Evolutionary conservation across 2,888 invertebrate genomes (phyloP).

Genomic region (Erannis defoliaria): DNA sequence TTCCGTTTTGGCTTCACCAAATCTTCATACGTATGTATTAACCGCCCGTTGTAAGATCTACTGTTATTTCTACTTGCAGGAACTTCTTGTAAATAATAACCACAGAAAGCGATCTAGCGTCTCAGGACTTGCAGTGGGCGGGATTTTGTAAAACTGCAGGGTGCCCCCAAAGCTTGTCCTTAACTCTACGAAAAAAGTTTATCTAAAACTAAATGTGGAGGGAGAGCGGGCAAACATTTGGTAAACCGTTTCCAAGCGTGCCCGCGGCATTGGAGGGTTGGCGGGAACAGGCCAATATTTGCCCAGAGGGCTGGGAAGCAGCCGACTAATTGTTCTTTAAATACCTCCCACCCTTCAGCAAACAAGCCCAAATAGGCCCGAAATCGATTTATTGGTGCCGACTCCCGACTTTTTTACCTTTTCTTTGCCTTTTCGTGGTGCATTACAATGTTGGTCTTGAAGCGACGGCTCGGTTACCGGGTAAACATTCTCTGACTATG

Average conservation of each 20-base stretch:
- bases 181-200: not conserved
- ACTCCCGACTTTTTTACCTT: slow-evolving; percentile 61
- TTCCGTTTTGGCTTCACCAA: too few relatives aligned
- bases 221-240: slow-evolving; percentile 78
- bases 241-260: slow-evolving; percentile 76
- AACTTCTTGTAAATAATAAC: too few relatives aligned
- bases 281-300: slow-evolving; percentile 85
- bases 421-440: slow-evolving; percentile 50
- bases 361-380: slow-evolving; percentile 69
- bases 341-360: slow-evolving; percentile 80
- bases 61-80: too few relatives aligned
- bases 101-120: too few relatives aligned
- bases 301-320: slow-evolving; percentile 79
- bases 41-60: too few relatives aligned
- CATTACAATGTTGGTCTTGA: slow-evolving; percentile 54
- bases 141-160: not conserved
- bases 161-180: not conserved
- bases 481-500: slow-evolving; percentile 64
- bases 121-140: too few relatives aligned
- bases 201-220: slow-evolving; percentile 52
- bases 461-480: slow-evolving; percentile 64
- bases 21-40: too few relatives aligned
- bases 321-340: slow-evolving; percentile 86
- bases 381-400: slow-evolving; percentile 77
- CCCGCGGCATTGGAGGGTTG: slow-evolving; percentile 81